phyloP scores from a whole-genome alignment of 1,140 invertebrate species.

The Drosophila triauraria region DNA sequence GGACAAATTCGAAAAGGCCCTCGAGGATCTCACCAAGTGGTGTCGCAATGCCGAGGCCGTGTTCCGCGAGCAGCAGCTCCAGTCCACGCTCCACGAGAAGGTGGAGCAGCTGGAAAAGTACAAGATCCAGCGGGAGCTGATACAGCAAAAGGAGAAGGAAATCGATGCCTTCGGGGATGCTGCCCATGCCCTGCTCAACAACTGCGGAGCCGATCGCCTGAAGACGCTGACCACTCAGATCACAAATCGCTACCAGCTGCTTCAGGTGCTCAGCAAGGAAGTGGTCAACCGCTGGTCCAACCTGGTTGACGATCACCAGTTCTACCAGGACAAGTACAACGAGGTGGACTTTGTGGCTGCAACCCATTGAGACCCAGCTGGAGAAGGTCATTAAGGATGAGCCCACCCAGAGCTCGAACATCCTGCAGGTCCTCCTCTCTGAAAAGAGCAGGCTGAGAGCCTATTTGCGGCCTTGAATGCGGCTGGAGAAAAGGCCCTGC shows the following conservation, averaged over 20 bases:
- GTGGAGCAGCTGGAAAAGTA: constrained; percentile 90
- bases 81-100: constrained; percentile 93
- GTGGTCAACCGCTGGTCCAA: constrained; percentile 94
- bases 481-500: constrained; percentile 93
- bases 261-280: constrained; percentile 94
- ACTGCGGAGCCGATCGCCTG: constrained; percentile 93
- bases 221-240: constrained; percentile 96
- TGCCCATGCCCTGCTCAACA: constrained; percentile 93
- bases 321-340: constrained; percentile 91
- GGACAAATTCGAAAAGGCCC: constrained; percentile 93
- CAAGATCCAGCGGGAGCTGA: constrained; percentile 90
- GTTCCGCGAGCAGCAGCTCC: constrained; percentile 93
- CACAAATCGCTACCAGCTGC: constrained; percentile 94
- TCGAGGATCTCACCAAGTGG: constrained; percentile 93
- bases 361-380: constrained; percentile 91
- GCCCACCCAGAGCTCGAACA: constrained; percentile 86
- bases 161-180: constrained; percentile 96
- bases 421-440: constrained; percentile 90
- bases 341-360: constrained; percentile 92
- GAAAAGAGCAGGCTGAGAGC: constrained; percentile 93
- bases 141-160: constrained; percentile 91
- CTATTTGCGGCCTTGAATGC: constrained; percentile 90
- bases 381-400: constrained; percentile 87
- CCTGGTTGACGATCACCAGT: constrained; percentile 93
- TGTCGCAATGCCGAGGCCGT: constrained; percentile 92